phyloP scores from a whole-genome alignment of 2,113 vertebrate species.

The Octodon degus region DNA sequence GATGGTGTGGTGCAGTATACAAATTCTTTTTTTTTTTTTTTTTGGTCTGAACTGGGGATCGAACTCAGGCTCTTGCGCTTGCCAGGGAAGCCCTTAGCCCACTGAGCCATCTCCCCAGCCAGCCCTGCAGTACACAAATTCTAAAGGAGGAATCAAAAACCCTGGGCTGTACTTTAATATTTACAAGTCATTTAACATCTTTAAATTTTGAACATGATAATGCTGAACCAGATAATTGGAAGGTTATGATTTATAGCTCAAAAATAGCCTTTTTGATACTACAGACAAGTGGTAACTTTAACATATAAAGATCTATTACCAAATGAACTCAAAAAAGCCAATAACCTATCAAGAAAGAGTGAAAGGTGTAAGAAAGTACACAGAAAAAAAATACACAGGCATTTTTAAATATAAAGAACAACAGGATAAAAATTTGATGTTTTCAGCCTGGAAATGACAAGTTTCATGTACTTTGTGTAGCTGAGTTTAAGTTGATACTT shows the following conservation, averaged over 20 bases:
- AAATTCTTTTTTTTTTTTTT: not conserved
- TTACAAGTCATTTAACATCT: not conserved
- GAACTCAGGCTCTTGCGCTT: too few species aligned
- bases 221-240: not conserved
- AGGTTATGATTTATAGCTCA: conserved; percentile 5
- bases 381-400: not conserved
- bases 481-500: not conserved
- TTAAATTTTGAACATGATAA: conserved; percentile 3
- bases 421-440: not conserved
- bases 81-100: too few species aligned
- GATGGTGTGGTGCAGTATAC: not conserved
- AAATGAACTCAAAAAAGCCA: not conserved
- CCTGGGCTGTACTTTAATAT: not conserved
- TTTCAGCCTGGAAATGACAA: conserved; percentile 7
- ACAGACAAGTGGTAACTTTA: conserved; percentile 44
- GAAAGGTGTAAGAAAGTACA: not conserved
- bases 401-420: not conserved
- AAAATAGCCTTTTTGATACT: not conserved
- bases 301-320: not conserved
- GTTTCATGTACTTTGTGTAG: not conserved
- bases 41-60: too few species aligned
- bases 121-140: too few species aligned
- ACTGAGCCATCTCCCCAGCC: too few species aligned
- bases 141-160: not conserved
- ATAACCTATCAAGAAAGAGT: not conserved